Base-by-base conservation (phyloP, 2,113 vertebrate genomes). In the rat (Rattus norvegicus) region DNA sequence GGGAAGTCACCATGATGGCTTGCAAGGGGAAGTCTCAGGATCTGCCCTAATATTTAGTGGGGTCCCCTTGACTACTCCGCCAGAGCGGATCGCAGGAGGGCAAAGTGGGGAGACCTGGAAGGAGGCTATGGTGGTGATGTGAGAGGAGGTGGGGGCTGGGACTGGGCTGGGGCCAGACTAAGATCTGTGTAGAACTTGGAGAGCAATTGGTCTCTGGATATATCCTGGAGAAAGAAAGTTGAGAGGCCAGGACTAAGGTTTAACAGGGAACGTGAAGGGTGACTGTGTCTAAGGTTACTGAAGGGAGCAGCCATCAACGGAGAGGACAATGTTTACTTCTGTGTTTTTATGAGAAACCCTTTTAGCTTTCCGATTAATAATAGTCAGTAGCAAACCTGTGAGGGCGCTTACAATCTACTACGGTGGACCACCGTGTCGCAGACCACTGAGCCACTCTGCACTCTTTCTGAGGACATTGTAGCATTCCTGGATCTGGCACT, bases 401-500 rank as follows among this genome's bases (percentile, higher is more conserved):
- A 43, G 49, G 28, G 69, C 28, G 49, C 72, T 91, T 10, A n/a
- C 39, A 59, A 1, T 9, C 54, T 93, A 87, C 73, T 0, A 0
- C 30, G 84, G 81, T 5, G 0, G 75, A 61, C 17, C 81, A 9
- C 3, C 8, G 0, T 4, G 81, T 28, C 76, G 1, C 0, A 17
- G 73, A 5, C 52, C 0, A 0, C 75, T 0, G 33, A 33, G 79
- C 12, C 0, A 1, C 67, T 63, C 73, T 43, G 16, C 22, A 19
- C 16, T 26, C 11, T 14, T n/a, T 52, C 65, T 30, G 28, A 1
- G 0, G 2, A 22, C 49, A 13, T 1, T 80, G 85, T 3, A 7
- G 24, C 33, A 20, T 88, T 52, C 65, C 72, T 13, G 67, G 22
- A 79, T 59, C 30, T 2, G 70, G 24, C 28, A 16, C 3, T 1